A percentile compares a stretch with the other conserved stretches of the same genome.
Conservation (phyloP, 64 coral and sea anemone species). For the Dendrophyllia cribrosa region DNA sequence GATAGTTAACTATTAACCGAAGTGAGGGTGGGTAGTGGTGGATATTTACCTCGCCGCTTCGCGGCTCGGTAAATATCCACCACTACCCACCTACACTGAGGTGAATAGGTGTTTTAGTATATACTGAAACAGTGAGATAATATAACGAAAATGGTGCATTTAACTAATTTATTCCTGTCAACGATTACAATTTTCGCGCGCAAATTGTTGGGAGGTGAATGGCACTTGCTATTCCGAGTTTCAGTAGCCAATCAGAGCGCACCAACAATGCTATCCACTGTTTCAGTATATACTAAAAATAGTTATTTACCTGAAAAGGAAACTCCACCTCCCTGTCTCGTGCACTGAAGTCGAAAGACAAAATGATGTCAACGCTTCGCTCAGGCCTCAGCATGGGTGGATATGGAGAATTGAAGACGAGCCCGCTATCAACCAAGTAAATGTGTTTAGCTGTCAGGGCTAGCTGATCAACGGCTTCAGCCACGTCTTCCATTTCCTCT, state of each 20-base stretch:
- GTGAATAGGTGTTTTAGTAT: neutral
- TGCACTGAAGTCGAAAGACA: slow-evolving; percentile 21
- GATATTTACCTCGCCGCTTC: too few relatives aligned
- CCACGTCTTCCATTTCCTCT: neutral
- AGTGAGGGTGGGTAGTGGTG: too few relatives aligned
- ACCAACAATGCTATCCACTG: too few relatives aligned
- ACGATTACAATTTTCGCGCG: too few relatives aligned
- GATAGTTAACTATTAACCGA: too few relatives aligned
- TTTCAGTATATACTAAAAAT: neutral
- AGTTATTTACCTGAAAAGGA: neutral
- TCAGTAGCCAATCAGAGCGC: too few relatives aligned
- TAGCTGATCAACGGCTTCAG: slow-evolving; percentile 9
- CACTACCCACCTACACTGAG: too few relatives aligned
- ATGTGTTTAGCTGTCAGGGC: neutral
- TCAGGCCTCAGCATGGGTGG: slow-evolving; percentile 9
- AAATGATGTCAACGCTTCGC: slow-evolving; percentile 12
- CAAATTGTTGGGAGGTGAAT: too few relatives aligned
- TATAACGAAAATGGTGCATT: neutral
- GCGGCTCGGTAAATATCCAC: too few relatives aligned
- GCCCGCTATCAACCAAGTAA: slow-evolving; percentile 41
- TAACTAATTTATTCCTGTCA: too few relatives aligned
- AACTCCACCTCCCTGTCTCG: neutral
- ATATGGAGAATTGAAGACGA: slow-evolving; percentile 43
- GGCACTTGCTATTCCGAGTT: too few relatives aligned
- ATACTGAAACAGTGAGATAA: too few relatives aligned